These are phyloP conservation scores for Hylia prasina DNA, from an alignment of 2,113 vertebrate species.

Conservation along the genomic window DNA sequence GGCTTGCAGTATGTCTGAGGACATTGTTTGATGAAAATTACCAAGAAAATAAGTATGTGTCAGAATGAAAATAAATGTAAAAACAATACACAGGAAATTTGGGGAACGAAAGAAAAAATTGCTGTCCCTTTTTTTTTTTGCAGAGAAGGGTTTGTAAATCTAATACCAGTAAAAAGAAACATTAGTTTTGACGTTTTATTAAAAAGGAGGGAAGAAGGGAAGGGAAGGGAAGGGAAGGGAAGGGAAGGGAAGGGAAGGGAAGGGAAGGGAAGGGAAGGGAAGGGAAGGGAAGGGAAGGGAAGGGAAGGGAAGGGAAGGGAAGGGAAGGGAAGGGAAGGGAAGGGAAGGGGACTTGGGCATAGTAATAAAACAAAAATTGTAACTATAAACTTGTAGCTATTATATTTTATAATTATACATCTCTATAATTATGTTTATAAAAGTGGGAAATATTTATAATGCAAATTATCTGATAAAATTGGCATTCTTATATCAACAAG, in stretches of 20 bases:
- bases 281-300: background rate
- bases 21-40: background rate
- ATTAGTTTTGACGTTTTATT: background rate
- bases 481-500: background rate
- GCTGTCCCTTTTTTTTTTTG: background rate
- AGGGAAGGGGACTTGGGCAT: accelerated
- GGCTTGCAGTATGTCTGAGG: background rate
- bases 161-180: background rate
- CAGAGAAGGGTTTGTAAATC: background rate
- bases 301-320: no score
- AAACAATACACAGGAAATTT: background rate
- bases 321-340: no score
- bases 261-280: no score
- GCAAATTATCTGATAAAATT: background rate
- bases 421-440: background rate
- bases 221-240: no score
- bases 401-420: background rate
- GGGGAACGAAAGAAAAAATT: background rate
- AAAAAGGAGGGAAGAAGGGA: no score
- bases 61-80: background rate
- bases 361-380: background rate
- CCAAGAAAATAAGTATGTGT: background rate
- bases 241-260: no score
- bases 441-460: background rate
- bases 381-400: background rate